A percentile compares a stretch with the other conserved stretches of the same genome.
Evolutionary conservation across 2,113 vertebrate species (phyloP).

Genomic region (Raja brachyura): DNA sequence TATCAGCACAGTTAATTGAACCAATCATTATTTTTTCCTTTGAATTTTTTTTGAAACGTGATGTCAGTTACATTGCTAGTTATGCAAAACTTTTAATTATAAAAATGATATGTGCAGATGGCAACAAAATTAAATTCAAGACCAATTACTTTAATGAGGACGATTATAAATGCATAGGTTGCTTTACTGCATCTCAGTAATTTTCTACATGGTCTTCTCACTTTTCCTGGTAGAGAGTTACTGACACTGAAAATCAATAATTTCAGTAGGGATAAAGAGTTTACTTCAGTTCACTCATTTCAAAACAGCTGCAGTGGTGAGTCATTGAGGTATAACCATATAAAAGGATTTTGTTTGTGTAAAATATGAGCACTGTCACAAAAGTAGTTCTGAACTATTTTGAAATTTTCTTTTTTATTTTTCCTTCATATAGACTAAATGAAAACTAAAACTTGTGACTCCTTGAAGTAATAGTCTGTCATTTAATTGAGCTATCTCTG

Average conservation of each 20-base stretch:
- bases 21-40: background rate
- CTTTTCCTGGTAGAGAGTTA: background rate
- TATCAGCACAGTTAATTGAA: conserved; percentile 13
- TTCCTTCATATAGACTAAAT: background rate
- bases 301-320: background rate
- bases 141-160: background rate
- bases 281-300: background rate
- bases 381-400: background rate
- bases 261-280: background rate
- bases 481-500: background rate
- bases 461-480: background rate
- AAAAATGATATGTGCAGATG: background rate
- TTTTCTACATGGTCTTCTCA: background rate
- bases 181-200: conserved; percentile 13
- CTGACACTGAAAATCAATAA: background rate
- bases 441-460: background rate
- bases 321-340: background rate
- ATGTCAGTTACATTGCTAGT: no score
- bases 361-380: background rate
- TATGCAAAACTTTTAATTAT: conserved; percentile 5
- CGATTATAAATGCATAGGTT: background rate
- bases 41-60: background rate
- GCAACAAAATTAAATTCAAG: conserved; percentile 5
- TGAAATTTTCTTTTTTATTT: background rate
- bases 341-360: background rate